Percentiles rank a stretch among this genome's conserved stretches.
Conservation (phyloP, 2,113 vertebrate genomes). For the human region DNA sequence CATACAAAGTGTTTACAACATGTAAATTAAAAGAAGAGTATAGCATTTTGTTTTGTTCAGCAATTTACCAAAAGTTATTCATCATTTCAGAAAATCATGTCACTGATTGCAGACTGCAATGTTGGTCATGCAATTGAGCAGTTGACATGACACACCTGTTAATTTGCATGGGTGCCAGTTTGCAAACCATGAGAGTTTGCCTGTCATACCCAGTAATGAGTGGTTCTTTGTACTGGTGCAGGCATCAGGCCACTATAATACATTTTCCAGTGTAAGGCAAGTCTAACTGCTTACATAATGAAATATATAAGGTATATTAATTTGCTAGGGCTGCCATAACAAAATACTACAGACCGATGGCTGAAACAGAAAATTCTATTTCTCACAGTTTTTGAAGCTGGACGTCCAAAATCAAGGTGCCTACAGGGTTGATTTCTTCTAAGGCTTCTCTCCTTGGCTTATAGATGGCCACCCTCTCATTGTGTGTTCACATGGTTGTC, state of each 20-base stretch:
- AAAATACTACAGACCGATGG: neutral
- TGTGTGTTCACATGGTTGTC: neutral
- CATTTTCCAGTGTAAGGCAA: neutral
- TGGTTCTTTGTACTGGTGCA: neutral
- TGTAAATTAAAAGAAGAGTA: neutral
- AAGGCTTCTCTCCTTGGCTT: neutral
- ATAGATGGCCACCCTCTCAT: neutral
- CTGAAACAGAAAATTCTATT: neutral
- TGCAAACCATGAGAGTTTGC: neutral
- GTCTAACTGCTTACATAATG: neutral
- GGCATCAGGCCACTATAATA: neutral
- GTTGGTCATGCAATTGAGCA: neutral
- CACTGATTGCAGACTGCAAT: neutral
- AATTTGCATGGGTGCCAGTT: neutral
- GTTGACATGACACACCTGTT: neutral
- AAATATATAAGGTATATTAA: neutral
- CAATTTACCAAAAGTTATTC: neutral
- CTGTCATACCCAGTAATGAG: fast-evolving
- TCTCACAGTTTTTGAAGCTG: neutral
- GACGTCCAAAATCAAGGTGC: neutral
- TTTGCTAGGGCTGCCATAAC: neutral
- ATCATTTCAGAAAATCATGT: neutral
- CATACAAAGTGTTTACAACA: neutral
- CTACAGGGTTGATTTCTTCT: neutral
- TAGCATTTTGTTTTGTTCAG: neutral